Base-by-base conservation (phyloP, 2,888 invertebrate species). In the Euspilapteryx auroguttella region DNA sequence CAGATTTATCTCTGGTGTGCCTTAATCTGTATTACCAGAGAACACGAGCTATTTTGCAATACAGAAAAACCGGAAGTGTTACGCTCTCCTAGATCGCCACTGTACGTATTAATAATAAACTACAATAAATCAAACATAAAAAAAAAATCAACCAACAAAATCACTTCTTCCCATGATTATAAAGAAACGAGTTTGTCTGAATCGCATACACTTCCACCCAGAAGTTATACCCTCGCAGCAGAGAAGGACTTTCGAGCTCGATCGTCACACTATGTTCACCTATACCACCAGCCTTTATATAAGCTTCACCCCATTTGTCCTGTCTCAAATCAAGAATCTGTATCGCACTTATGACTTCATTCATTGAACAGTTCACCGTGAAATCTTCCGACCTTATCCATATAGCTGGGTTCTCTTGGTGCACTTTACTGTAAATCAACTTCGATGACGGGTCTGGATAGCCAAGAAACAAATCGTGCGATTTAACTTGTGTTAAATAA, bases 181-280 rank as follows among this genome's bases (percentile, higher is more conserved):
- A 8, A 20, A 7, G 5, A 22, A 10, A 22, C 4, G 4, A 21
- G 24, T 47, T 49, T 0, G 51, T 47, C 17, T 59, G 40, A 5
- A 58, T 49, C 2, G 57, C 61, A 31, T 56, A 69, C 17, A 68
- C 55, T 41, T 68, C 52, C 9, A 69, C 57, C 47, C 52, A 53
- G 34, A 71, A 71, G 31, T 63, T 63, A 22, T 55, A 63, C 0
- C 68, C 71, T 5, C 64, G 40, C 2, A 69, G 53, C 2, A 59
- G 39, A 9, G 47, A 50, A 0, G 68, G 65, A 31, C 68, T 63
- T 12, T 59, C 47, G 33, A 71, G 28, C 29, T 62, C 62, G 2
- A 71, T 50, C 0, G 50, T 57, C 2, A 65, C 68, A 30, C 32
- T 55, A 4, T 41, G 53, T 32, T 55, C 43, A 0, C 68, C 68